phyloP scores from a whole-genome alignment of 1,140 invertebrate genomes.

The Bombus cullumanus region DNA sequence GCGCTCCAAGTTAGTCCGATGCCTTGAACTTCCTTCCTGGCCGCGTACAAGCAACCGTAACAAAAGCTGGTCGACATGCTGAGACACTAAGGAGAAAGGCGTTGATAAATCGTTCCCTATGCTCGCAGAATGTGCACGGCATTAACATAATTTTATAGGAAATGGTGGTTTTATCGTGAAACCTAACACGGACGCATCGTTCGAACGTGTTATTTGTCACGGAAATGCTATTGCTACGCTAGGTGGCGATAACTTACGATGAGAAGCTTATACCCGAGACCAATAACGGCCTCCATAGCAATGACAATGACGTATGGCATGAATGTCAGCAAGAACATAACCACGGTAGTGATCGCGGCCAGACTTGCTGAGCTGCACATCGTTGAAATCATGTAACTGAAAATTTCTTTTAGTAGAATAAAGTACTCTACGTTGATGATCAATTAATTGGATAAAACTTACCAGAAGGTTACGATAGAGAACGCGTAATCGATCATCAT shows the following conservation, averaged over 20 bases:
- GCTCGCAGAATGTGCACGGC: not conserved
- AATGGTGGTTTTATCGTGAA: constrained; percentile 3
- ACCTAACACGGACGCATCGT: not conserved
- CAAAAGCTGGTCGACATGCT: constrained; percentile 86
- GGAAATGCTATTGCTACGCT: not conserved
- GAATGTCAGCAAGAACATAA: constrained; percentile 86
- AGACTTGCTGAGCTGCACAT: constrained; percentile 86
- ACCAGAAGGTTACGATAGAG: constrained; percentile 86
- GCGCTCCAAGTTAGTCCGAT: constrained; percentile 80
- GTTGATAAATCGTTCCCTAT: not conserved
- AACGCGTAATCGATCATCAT: constrained; percentile 84
- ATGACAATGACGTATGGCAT: constrained; percentile 87
- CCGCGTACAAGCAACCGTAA: constrained; percentile 85
- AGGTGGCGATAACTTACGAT: constrained; percentile 81
- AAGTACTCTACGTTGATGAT: too few relatives aligned
- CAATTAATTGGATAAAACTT: constrained; percentile 38
- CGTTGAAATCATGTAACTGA: constrained; percentile 87
- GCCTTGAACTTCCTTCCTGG: constrained; percentile 85
- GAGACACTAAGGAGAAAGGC: constrained; percentile 79
- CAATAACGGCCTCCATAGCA: constrained; percentile 85
- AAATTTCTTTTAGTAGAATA: constrained; percentile 54
- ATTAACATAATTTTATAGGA: not conserved
- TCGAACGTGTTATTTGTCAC: constrained; percentile 26
- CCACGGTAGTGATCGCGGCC: constrained; percentile 84
- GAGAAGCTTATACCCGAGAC: constrained; percentile 82